These are phyloP conservation scores for Limosa lapponica DNA, from an alignment of 2,797 vertebrate species.

Conservation along the genomic window DNA sequence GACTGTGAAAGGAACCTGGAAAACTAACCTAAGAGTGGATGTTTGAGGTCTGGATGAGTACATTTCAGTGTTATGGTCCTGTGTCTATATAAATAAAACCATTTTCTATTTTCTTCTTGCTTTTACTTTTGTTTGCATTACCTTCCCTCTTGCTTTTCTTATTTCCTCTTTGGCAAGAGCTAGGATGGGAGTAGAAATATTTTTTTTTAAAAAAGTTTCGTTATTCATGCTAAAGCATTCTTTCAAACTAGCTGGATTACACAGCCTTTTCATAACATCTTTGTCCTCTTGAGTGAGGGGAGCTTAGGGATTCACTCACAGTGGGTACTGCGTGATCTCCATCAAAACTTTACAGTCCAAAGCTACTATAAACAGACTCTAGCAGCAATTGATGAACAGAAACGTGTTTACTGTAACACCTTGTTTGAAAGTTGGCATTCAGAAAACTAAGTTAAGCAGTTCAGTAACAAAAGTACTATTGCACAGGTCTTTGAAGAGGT, in stretches of 20 bases:
- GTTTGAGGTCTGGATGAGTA: not conserved
- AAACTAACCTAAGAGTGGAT: not conserved
- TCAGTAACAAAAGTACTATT: not conserved
- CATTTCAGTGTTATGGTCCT: not conserved
- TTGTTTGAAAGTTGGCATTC: not conserved
- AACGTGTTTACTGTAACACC: not conserved
- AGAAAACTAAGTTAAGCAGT: not conserved
- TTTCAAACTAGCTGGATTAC: not conserved
- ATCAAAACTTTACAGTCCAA: not conserved
- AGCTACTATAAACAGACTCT: not conserved
- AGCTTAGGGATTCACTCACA: slow-evolving; percentile 4
- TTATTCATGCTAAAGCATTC: not conserved
- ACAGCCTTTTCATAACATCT: slow-evolving; percentile 27
- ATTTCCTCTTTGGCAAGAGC: not conserved
- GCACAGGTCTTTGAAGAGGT: not conserved
- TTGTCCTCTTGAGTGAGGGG: not conserved
- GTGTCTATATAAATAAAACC: not conserved
- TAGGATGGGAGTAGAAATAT: not conserved
- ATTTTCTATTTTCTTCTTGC: not conserved
- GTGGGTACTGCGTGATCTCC: not conserved
- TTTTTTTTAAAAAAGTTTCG: not conserved
- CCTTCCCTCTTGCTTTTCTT: not conserved
- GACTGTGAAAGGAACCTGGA: not conserved
- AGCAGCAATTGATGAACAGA: not conserved
- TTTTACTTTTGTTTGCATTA: not conserved